Percentiles rank a stretch among this genome's conserved stretches.
These are phyloP conservation scores for Emydocephalus ijimae DNA, from an alignment of 2,113 vertebrate species.

Conservation along the genomic window DNA sequence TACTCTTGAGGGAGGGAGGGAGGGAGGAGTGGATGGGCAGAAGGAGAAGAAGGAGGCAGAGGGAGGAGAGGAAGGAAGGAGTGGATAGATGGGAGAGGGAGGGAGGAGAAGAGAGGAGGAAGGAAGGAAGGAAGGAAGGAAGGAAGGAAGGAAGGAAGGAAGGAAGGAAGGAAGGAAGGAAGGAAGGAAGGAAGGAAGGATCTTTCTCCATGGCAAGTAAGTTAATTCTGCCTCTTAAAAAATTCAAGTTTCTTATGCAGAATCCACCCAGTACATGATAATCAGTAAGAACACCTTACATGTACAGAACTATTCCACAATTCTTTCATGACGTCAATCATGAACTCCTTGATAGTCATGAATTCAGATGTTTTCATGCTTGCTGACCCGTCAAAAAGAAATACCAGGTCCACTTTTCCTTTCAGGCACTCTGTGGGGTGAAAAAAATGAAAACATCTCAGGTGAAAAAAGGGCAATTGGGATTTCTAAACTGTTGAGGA, in stretches of 20 bases:
- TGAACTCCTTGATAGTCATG: conserved; percentile 70
- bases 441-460: not conserved
- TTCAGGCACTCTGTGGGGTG: conserved; percentile 72
- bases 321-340: conserved; percentile 68
- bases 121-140: no score
- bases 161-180: no score
- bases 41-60: no score
- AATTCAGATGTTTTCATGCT: conserved; percentile 67
- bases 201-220: not conserved
- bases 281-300: conserved; percentile 49
- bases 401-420: conserved; percentile 75
- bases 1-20: not conserved
- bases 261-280: not conserved
- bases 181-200: not conserved
- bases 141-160: no score
- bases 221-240: not conserved
- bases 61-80: not conserved
- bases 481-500: no score
- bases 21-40: no score
- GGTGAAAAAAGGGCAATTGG: not conserved
- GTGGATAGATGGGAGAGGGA: no score
- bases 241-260: not conserved
- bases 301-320: conserved; percentile 71
- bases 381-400: conserved; percentile 79
- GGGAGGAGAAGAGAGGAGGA: no score